Evolutionary conservation across 2,797 vertebrate genomes (phyloP).

Genomic region (Avahi laniger): DNA sequence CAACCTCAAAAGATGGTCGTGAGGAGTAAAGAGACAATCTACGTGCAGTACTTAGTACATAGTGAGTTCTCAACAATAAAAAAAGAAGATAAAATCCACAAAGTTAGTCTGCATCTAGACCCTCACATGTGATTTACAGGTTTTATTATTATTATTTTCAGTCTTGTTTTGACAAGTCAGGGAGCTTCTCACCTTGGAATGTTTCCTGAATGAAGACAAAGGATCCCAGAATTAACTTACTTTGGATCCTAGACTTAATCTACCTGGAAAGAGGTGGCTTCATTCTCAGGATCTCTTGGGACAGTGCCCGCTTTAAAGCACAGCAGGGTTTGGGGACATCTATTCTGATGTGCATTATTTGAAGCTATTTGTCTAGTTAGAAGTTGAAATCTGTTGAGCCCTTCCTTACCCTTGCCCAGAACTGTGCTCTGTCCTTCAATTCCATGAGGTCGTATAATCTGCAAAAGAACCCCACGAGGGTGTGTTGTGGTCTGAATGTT

Average conservation of each 20-base stretch:
- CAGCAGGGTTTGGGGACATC: background rate
- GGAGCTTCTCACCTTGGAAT: background rate
- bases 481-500: background rate
- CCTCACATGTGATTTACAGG: background rate
- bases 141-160: background rate
- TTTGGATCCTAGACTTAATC: background rate
- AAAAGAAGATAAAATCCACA: background rate
- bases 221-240: background rate
- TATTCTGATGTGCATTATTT: background rate
- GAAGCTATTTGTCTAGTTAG: background rate
- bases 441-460: background rate
- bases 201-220: background rate
- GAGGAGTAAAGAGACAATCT: background rate
- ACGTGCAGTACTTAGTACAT: background rate
- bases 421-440: background rate
- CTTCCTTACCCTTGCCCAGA: background rate
- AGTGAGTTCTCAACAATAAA: background rate
- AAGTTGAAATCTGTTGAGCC: background rate
- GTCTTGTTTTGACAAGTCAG: background rate
- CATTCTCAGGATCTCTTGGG: background rate
- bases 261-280: background rate
- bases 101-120: background rate
- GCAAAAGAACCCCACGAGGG: background rate
- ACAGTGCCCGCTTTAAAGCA: background rate
- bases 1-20: background rate